A percentile compares a stretch with the other conserved stretches of the same genome.
Conservation (phyloP, 2,888 invertebrate genomes). For the Acanthosepion esculentum region DNA sequence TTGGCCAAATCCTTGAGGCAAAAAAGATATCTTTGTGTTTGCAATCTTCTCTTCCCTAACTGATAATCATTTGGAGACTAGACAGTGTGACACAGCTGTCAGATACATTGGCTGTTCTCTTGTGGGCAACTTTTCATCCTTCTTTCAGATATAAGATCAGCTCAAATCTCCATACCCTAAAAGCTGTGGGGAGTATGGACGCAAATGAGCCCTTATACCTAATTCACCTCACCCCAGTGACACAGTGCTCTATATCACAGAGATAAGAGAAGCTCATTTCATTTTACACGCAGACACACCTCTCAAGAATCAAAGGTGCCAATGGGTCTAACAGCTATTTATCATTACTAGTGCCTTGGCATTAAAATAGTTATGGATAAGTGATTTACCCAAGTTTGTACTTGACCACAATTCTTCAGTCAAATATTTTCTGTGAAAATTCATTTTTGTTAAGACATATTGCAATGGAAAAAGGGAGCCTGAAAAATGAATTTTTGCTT, state of each 20-base stretch:
- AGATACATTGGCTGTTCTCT: not conserved
- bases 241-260: conserved; percentile 16
- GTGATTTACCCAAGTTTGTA: no score
- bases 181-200: not conserved
- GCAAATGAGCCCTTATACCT: not conserved
- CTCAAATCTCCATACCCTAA: not conserved
- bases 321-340: not conserved
- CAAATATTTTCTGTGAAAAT: no score
- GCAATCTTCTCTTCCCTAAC: not conserved
- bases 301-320: not conserved
- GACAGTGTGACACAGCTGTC: not conserved
- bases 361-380: no score
- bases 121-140: not conserved
- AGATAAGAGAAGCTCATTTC: not conserved
- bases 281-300: no score
- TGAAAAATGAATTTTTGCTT: no score
- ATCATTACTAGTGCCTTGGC: no score
- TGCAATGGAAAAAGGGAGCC: no score
- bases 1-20: not conserved
- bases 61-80: not conserved
- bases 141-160: not conserved
- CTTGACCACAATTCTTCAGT: no score
- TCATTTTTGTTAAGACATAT: no score
- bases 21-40: not conserved
- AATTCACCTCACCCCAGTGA: conserved; percentile 33